phyloP scores from a whole-genome alignment of 2,888 invertebrate species.

The Yponomeuta evonymella region DNA sequence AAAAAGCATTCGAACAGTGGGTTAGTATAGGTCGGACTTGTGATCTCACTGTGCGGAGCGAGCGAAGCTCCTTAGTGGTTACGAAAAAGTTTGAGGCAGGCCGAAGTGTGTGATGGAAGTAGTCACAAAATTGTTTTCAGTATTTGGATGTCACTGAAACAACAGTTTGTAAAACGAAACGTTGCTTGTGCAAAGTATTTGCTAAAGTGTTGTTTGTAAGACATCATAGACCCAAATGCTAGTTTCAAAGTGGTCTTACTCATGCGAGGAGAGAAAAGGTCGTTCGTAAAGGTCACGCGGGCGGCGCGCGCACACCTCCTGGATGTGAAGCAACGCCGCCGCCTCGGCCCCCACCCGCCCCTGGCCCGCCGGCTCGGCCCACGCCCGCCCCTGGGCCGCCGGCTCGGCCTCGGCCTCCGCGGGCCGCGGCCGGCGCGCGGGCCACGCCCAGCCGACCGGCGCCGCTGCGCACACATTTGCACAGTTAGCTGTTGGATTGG shows the following conservation, averaged over 20 bases:
- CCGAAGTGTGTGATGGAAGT: no score
- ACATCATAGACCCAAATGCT: constrained; percentile 4
- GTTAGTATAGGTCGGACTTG: no score
- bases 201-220: no score
- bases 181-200: no score
- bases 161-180: no score
- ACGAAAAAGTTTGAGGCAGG: no score
- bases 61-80: no score
- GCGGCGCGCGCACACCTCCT: constrained; percentile 36
- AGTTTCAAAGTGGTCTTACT: constrained; percentile 28
- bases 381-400: not conserved
- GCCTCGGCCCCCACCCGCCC: constrained; percentile 14
- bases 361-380: constrained; percentile 20
- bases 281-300: constrained; percentile 36
- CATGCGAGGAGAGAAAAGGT: constrained; percentile 43
- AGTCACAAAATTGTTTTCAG: no score
- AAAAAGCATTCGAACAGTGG: no score
- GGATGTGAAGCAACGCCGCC: constrained; percentile 30
- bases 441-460: constrained; percentile 51
- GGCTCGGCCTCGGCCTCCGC: constrained; percentile 18
- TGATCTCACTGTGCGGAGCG: no score
- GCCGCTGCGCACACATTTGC: constrained; percentile 34
- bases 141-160: no score
- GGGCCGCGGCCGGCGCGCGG: constrained; percentile 25
- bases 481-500: not conserved